Conservation (phyloP, 2,113 vertebrate species). For the Epinephelus lanceolatus region DNA sequence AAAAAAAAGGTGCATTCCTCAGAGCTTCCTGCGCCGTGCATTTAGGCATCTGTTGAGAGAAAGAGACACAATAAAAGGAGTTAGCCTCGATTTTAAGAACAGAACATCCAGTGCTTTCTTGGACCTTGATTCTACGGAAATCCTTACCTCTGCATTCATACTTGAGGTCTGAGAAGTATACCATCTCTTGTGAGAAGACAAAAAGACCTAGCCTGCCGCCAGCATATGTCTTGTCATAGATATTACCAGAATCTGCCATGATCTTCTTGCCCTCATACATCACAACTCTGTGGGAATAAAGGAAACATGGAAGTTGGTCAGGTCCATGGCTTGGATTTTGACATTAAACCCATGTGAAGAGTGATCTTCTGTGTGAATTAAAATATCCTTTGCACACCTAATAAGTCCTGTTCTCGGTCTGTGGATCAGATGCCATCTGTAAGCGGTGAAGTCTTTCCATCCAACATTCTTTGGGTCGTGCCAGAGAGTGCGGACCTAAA, state of each 20-base stretch:
- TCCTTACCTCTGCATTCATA: constrained; percentile 98
- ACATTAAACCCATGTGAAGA: not conserved
- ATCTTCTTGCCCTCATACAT: constrained; percentile 99
- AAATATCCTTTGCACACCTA: constrained; percentile 82
- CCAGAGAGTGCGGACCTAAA: constrained; percentile 96
- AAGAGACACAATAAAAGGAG: not conserved
- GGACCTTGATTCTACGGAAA: not conserved
- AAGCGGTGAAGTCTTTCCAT: constrained; percentile 99
- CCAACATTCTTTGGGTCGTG: constrained; percentile 97
- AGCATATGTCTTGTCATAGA: constrained; percentile 98
- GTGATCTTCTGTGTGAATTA: not conserved
- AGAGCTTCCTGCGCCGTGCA: constrained; percentile 81
- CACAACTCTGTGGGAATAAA: constrained; percentile 89
- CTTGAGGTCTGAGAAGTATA: constrained; percentile 99
- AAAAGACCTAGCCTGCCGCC: constrained; percentile 96
- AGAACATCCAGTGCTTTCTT: not conserved
- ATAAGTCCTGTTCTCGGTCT: constrained; percentile 97
- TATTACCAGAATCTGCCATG: constrained; percentile 98
- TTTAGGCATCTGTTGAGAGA: constrained; percentile 90
- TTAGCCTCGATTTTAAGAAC: not conserved
- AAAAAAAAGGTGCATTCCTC: constrained; percentile 92
- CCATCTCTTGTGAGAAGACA: constrained; percentile 99
- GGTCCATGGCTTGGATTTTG: not conserved
- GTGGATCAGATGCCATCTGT: constrained; percentile 98
- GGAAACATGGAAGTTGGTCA: not conserved